A percentile compares a stretch with the other conserved stretches of the same genome.
Conservation (phyloP, 2,113 vertebrate genomes). For the Herpetotheres cachinnans region DNA sequence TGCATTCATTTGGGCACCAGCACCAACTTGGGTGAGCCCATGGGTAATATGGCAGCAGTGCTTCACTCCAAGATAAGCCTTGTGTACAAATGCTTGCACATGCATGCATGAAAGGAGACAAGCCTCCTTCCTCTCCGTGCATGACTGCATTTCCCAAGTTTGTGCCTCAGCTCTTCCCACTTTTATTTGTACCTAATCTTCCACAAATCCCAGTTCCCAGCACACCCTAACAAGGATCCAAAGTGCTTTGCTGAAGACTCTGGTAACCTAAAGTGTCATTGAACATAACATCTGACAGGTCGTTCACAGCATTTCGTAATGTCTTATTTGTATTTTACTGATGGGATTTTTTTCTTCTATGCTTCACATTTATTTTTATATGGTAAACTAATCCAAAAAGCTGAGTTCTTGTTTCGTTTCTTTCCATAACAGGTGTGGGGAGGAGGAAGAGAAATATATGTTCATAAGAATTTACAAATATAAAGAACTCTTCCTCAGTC, state of each 20-base stretch:
- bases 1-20: neutral
- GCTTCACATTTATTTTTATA: neutral
- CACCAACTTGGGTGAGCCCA: neutral
- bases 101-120: accelerated
- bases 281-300: neutral
- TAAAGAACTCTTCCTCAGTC: neutral
- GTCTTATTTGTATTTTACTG: neutral
- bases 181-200: accelerated
- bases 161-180: neutral
- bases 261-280: neutral
- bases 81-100: neutral
- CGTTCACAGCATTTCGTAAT: neutral
- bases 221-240: neutral
- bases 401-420: neutral
- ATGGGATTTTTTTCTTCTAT: neutral
- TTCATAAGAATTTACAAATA: neutral
- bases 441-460: neutral
- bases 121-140: neutral
- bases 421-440: neutral
- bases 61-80: neutral
- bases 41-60: neutral
- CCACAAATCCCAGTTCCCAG: neutral
- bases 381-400: neutral
- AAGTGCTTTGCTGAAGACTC: neutral
- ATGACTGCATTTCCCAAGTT: neutral